Percentiles rank a stretch among this genome's conserved stretches.
These are phyloP conservation scores for Neoaliturus tenellus DNA, from an alignment of 2,888 invertebrate species.

Conservation along the genomic window DNA sequence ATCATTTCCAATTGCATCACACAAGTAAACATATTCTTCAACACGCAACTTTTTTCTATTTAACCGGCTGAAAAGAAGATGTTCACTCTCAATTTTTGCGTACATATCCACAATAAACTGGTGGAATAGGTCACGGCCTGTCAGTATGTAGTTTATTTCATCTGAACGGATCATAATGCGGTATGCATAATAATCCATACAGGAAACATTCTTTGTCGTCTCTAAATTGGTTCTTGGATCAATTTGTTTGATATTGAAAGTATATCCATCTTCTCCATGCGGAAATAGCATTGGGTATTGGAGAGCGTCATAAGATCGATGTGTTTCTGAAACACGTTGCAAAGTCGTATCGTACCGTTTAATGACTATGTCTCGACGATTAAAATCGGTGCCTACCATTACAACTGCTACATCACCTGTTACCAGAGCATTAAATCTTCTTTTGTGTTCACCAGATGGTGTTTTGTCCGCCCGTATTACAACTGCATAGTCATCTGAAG, in stretches of 20 bases:
- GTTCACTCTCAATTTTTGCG: too few species aligned
- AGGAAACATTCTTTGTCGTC: constrained; percentile 7
- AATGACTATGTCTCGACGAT: constrained; percentile 14
- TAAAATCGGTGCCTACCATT: constrained; percentile 16
- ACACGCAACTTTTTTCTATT: too few species aligned
- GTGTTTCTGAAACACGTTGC: constrained; percentile 12
- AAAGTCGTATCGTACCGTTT: neutral
- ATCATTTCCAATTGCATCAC: too few species aligned
- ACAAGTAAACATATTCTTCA: too few species aligned
- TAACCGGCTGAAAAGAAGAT: too few species aligned
- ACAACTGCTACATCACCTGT: constrained; percentile 37
- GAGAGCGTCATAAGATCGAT: constrained; percentile 1
- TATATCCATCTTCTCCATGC: constrained; percentile 20
- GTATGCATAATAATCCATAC: constrained; percentile 51
- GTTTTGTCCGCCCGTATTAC: constrained; percentile 38
- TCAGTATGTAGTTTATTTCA: constrained; percentile 45
- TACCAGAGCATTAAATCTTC: constrained; percentile 21
- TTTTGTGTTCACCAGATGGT: constrained; percentile 37
- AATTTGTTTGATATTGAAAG: constrained; percentile 8
- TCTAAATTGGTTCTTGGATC: neutral
- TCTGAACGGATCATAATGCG: constrained; percentile 61
- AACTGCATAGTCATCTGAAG: constrained; percentile 7
- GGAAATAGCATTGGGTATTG: constrained; percentile 1
- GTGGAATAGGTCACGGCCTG: constrained; percentile 37
- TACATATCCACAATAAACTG: too few species aligned